These are phyloP conservation scores for Chloroclysta siterata DNA, from an alignment of 2,888 invertebrate genomes.

Conservation along the genomic window DNA sequence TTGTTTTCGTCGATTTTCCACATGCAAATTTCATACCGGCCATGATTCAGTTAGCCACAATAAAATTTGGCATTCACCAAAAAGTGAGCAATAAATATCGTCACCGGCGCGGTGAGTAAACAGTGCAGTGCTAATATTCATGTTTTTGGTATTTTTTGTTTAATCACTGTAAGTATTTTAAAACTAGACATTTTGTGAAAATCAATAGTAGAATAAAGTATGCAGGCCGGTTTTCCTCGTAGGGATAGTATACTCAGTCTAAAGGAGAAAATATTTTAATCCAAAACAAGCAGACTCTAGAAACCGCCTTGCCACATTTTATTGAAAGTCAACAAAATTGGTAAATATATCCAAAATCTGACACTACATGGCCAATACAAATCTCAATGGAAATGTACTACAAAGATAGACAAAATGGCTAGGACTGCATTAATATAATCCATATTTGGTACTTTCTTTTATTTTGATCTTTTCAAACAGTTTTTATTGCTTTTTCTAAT, in stretches of 20 bases:
- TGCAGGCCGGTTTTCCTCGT: background rate
- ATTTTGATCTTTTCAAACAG: background rate
- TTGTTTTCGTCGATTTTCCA: slow-evolving; percentile 36
- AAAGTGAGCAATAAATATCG: slow-evolving; percentile 82
- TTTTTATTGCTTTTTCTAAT: background rate
- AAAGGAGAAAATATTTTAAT: background rate
- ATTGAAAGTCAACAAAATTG: background rate
- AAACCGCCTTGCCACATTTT: background rate
- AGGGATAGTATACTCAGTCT: background rate
- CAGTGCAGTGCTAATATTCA: slow-evolving; percentile 73
- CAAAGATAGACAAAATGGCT: no score
- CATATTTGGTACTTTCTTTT: background rate
- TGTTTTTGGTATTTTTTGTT: slow-evolving; percentile 22
- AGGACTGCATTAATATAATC: no score
- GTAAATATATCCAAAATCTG: background rate
- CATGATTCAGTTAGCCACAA: slow-evolving; percentile 87
- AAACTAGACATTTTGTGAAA: slow-evolving; percentile 2
- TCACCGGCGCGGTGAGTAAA: slow-evolving; percentile 80
- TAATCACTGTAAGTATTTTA: slow-evolving; percentile 11
- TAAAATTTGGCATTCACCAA: slow-evolving; percentile 86
- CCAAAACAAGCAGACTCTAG: background rate
- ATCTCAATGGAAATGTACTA: no score
- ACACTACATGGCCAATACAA: no score
- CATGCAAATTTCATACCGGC: slow-evolving; percentile 54
- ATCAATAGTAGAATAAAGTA: background rate